Base-by-base conservation (phyloP, 2,113 vertebrate genomes). In the Esox niger region DNA sequence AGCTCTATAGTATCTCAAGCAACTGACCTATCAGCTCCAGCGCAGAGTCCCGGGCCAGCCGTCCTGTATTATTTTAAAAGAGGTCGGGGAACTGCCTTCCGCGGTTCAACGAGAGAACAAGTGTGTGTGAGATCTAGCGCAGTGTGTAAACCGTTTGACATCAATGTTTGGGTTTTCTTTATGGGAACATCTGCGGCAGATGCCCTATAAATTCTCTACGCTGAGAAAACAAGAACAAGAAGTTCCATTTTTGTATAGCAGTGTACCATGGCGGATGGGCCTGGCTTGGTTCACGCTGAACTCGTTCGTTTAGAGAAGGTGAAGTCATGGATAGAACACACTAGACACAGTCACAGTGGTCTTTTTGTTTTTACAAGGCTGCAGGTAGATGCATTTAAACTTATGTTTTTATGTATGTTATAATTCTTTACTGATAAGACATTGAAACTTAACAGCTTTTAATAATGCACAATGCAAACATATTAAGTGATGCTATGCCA, bases 151-250 rank as follows among this genome's bases (percentile, higher is more conserved):
- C 83, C 17, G 35, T 82, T 91, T 88, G 90, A 91, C 91, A 90
- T 85, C 85, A 90, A 81, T 87, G 88, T 88, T 90, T 90, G 87
- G 84, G 69, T 78, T 81, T 77, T 87, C 82, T 91, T 88, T 88
- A 90, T 86, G 86, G 82, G 87, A 89, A 90, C 90, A 90, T 90
- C 88, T 91, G 89, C 71, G 63, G 86, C 89, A 90, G 89, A 88
- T 90, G 90, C 89, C 84, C 86, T 81, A 89, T 91, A 91, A 90
- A 91, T 87, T 86, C 82, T 69, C 81, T 73, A 81, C 68, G 78
- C 84, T 87, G 84, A 87, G 81, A 89, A 88, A 88, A 85, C 80
- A 82, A 75, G 79, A 89, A 89, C 85, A 91, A 77, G 89, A 90
- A 87, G 84, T 81, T 74, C 72, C 73, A 87, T 89, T 91, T 92